Percentiles rank a stretch among this genome's conserved stretches.
These are phyloP conservation scores for Hemiprocne comata DNA, from an alignment of 2,113 vertebrate genomes.

Conservation along the genomic window DNA sequence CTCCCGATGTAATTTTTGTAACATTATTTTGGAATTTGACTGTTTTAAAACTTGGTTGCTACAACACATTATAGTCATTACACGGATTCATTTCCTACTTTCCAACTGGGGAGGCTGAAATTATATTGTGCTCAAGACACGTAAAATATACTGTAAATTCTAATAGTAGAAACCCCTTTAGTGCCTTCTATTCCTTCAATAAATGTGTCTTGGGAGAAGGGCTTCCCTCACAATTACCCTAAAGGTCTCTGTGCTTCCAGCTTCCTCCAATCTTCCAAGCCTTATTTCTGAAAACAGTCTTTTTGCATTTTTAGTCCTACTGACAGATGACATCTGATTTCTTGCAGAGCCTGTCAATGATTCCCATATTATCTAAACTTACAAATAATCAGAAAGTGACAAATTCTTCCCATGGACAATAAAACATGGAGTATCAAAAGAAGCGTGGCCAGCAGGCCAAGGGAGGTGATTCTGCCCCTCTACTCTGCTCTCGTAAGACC, in stretches of 20 bases:
- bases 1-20: slow-evolving; percentile 38
- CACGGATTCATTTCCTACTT: slow-evolving; percentile 24
- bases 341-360: not conserved
- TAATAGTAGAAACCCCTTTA: slow-evolving; percentile 3
- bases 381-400: not conserved
- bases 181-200: not conserved
- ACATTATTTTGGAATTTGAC: slow-evolving; percentile 31
- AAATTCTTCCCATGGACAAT: not conserved
- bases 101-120: slow-evolving; percentile 42
- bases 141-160: not conserved
- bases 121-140: slow-evolving; percentile 18
- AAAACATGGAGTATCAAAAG: not conserved
- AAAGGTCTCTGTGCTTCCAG: not conserved
- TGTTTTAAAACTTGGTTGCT: slow-evolving; percentile 52
- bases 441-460: too few relatives aligned
- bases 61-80: not conserved
- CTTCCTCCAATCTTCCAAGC: not conserved
- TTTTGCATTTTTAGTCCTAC: not conserved
- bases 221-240: not conserved
- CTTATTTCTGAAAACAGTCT: not conserved
- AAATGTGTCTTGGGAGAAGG: not conserved
- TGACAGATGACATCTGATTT: not conserved
- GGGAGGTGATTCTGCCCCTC: too few relatives aligned
- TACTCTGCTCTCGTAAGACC: too few relatives aligned
- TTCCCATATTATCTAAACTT: not conserved